phyloP scores from a whole-genome alignment of 2,888 invertebrate genomes.

The Amiota mariae region DNA sequence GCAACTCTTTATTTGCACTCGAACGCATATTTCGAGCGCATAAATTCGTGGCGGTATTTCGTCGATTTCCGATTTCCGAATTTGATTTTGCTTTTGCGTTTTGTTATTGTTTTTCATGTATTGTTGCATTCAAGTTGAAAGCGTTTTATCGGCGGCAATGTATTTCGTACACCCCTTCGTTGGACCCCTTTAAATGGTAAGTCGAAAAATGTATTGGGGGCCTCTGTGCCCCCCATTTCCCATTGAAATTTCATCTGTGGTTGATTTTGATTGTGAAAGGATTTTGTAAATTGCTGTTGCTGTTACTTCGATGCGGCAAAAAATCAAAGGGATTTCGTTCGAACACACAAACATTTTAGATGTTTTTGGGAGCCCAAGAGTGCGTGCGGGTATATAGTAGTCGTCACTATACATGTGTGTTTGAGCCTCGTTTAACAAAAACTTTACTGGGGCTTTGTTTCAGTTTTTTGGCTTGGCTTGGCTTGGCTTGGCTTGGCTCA shows the following conservation, averaged over 20 bases:
- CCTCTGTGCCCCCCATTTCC: conserved; percentile 47
- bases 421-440: conserved; percentile 66
- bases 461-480: conserved; percentile 50
- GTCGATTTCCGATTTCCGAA: conserved; percentile 2
- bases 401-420: conserved; percentile 47
- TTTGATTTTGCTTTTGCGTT: conserved; percentile 11
- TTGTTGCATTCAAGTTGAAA: conserved; percentile 17
- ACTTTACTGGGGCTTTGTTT: conserved; percentile 64
- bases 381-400: conserved; percentile 34
- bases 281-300: conserved; percentile 69
- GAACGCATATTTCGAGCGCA: conserved; percentile 13
- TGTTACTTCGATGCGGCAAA: conserved; percentile 67
- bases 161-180: background rate
- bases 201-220: background rate
- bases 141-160: conserved; percentile 15
- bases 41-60: conserved; percentile 7
- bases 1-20: conserved; percentile 15
- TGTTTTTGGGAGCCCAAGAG: conserved; percentile 33
- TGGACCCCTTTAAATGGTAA: background rate
- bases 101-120: background rate
- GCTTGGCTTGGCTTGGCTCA: conserved; percentile 23
- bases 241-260: conserved; percentile 67
- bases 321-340: conserved; percentile 62
- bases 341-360: conserved; percentile 46
- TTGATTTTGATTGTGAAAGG: conserved; percentile 72